A percentile compares a stretch with the other conserved stretches of the same genome.
These are phyloP conservation scores for Sylvia borin DNA, from an alignment of 2,797 vertebrate genomes.

Conservation along the genomic window DNA sequence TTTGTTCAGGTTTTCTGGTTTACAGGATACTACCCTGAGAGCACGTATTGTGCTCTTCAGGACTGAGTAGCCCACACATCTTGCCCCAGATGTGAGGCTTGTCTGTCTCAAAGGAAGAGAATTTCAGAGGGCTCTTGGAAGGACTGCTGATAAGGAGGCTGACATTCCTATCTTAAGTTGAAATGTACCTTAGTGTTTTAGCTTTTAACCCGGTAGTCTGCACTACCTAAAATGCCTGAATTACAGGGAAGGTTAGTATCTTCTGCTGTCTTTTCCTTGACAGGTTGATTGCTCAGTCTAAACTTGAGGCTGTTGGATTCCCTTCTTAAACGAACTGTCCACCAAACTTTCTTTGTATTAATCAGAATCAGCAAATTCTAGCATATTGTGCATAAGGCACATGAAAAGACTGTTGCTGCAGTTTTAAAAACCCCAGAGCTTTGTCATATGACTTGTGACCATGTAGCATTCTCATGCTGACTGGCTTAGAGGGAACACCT, in stretches of 20 bases:
- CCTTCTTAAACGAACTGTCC: neutral
- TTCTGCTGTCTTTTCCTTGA: neutral
- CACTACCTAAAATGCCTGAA: neutral
- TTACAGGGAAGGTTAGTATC: neutral
- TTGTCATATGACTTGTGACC: neutral
- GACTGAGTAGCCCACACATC: neutral
- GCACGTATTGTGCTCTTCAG: neutral
- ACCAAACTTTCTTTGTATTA: neutral
- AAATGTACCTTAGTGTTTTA: conserved; percentile 29
- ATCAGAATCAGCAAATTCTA: neutral
- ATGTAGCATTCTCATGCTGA: accelerated
- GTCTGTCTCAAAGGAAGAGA: neutral
- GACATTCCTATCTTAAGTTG: conserved; percentile 29
- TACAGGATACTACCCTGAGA: neutral
- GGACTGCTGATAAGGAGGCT: conserved; percentile 31
- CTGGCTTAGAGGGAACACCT: neutral
- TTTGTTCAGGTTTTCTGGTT: neutral
- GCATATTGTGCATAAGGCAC: neutral
- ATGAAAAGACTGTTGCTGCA: neutral
- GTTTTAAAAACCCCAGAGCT: neutral
- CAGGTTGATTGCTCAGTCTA: neutral
- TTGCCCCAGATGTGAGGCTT: neutral
- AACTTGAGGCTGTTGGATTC: neutral
- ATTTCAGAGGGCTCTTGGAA: conserved; percentile 21
- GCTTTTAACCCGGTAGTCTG: conserved; percentile 19